Evolutionary conservation across 2,113 vertebrate species (phyloP).

Genomic region (Ailurus styani): DNA sequence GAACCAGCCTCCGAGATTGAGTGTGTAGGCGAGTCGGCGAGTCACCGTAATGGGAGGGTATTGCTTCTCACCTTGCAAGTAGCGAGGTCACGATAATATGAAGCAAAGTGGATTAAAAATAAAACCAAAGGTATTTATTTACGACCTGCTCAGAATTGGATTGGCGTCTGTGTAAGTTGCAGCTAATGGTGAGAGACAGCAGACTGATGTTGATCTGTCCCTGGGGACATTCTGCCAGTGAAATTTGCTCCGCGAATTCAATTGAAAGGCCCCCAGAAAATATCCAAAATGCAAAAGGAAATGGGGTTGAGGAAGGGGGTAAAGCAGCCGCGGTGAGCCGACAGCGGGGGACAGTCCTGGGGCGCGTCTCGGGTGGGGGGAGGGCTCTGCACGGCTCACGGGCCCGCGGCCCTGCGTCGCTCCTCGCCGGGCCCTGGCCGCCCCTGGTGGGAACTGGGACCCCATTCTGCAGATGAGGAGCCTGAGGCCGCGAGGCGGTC

Average conservation of each 20-base stretch:
- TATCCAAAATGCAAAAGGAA: slow-evolving; percentile 15
- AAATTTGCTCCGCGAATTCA: slow-evolving; percentile 44
- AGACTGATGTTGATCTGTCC: not conserved
- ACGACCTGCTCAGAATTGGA: slow-evolving; percentile 58
- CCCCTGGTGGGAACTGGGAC: not conserved
- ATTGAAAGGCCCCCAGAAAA: slow-evolving; percentile 52
- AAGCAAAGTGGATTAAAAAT: slow-evolving; percentile 78
- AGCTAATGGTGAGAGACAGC: slow-evolving; percentile 47
- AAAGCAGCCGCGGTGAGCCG: not conserved
- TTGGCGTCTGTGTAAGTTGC: slow-evolving; percentile 55
- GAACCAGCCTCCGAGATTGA: slow-evolving; percentile 85
- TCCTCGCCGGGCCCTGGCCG: accelerated
- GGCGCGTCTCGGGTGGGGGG: accelerated
- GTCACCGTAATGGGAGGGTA: slow-evolving; percentile 68
- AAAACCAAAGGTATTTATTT: slow-evolving; percentile 68
- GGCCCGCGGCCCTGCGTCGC: accelerated
- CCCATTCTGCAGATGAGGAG: not conserved
- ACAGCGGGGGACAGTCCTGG: not conserved
- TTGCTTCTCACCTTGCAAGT: slow-evolving; percentile 67
- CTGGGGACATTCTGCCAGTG: not conserved
- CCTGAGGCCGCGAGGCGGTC: accelerated
- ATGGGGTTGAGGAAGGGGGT: not conserved
- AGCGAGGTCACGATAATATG: slow-evolving; percentile 72
- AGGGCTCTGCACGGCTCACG: accelerated
- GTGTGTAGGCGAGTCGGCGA: slow-evolving; percentile 43